Percentiles rank a stretch among this genome's conserved stretches.
Conservation (phyloP, 2,797 vertebrate genomes). For the Florisuga fusca region DNA sequence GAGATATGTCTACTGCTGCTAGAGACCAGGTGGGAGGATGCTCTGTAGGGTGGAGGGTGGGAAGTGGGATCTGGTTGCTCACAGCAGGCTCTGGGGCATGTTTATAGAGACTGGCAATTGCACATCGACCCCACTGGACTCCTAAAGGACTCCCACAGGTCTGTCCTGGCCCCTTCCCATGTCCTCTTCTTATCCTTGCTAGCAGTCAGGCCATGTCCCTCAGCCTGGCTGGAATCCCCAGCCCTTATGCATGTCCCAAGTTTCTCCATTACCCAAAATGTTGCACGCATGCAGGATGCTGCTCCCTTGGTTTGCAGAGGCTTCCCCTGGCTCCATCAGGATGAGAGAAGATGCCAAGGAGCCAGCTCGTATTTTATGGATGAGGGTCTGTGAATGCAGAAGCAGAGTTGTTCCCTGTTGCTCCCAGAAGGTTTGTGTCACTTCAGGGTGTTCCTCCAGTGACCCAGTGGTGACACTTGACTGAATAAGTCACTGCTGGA, state of each 20-base stretch:
- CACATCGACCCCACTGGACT: neutral
- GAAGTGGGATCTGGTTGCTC: neutral
- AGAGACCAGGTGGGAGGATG: neutral
- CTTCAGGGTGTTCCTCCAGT: neutral
- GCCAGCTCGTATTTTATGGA: rapidly evolving
- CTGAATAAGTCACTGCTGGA: neutral
- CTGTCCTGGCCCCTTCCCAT: neutral
- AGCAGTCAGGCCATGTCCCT: neutral
- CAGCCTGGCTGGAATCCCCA: neutral
- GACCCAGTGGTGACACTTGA: neutral
- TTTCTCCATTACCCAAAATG: neutral
- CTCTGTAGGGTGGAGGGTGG: neutral
- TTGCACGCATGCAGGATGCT: neutral
- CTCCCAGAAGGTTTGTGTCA: neutral
- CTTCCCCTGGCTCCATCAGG: rapidly evolving
- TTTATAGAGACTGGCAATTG: neutral
- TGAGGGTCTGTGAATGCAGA: neutral
- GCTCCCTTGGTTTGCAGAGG: neutral
- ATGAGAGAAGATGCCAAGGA: neutral
- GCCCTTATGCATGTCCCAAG: neutral
- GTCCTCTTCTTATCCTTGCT: neutral
- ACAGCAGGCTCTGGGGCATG: neutral
- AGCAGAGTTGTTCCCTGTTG: neutral
- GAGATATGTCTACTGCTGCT: neutral
- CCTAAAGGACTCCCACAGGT: neutral